These are phyloP conservation scores for Drosophila truncata DNA, from an alignment of 1,140 invertebrate species.

Conservation along the genomic window DNA sequence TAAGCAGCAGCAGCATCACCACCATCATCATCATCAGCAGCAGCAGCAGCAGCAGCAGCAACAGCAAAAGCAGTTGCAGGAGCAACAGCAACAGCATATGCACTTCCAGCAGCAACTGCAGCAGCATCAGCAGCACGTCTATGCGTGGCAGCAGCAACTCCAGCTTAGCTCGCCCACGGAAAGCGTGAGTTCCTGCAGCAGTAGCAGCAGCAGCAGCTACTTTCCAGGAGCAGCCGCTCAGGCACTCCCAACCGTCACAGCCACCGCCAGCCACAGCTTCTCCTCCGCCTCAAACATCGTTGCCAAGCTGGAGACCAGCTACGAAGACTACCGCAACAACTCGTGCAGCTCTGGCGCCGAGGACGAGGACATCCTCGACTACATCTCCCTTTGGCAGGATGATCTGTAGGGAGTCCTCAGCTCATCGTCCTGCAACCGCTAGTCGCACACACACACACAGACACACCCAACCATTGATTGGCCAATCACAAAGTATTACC, in stretches of 20 bases:
- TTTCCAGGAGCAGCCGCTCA: background rate
- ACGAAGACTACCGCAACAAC: constrained; percentile 75
- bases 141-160: constrained; percentile 57
- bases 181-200: constrained; percentile 55
- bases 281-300: background rate
- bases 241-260: constrained; percentile 22
- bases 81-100: constrained; percentile 52
- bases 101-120: constrained; percentile 54
- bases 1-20: constrained; percentile 35
- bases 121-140: constrained; percentile 63
- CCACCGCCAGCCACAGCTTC: constrained; percentile 18
- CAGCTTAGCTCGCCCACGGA: constrained; percentile 50
- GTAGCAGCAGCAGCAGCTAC: constrained; percentile 25
- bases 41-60: constrained; percentile 15
- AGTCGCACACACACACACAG: constrained; percentile 48
- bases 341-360: constrained; percentile 87
- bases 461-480: constrained; percentile 61
- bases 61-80: constrained; percentile 4
- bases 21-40: constrained; percentile 19
- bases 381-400: constrained; percentile 94
- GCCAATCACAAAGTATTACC: constrained; percentile 75
- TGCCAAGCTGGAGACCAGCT: constrained; percentile 54
- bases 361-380: constrained; percentile 96
- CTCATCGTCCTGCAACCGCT: constrained; percentile 26
- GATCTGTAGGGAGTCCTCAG: constrained; percentile 41